Percentiles rank a stretch among this genome's conserved stretches.
phyloP scores from a whole-genome alignment of 1,140 invertebrate species.

The Kradibia gibbosae region DNA sequence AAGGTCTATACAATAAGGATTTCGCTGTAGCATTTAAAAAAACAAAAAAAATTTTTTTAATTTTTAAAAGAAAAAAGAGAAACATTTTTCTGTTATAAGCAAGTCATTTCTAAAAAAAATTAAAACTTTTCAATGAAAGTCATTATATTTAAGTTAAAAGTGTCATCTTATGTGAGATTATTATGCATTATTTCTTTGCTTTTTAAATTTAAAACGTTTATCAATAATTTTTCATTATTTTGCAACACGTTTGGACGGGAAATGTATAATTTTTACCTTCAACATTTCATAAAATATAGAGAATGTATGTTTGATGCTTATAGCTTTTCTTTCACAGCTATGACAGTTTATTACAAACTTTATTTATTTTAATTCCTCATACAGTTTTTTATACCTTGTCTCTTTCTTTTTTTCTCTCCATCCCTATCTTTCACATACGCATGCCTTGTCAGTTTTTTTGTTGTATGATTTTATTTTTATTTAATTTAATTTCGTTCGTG shows the following conservation, averaged over 20 bases:
- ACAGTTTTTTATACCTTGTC: not conserved
- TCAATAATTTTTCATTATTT: no score
- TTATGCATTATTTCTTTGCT: not conserved
- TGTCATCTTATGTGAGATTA: not conserved
- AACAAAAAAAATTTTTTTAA: not conserved
- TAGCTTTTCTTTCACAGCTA: not conserved
- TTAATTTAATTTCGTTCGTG: constrained; percentile 25
- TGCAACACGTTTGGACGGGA: constrained; percentile 50
- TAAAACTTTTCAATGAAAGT: not conserved
- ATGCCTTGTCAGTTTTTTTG: not conserved
- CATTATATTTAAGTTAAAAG: constrained; percentile 11
- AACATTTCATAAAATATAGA: not conserved
- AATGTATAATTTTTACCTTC: constrained; percentile 28
- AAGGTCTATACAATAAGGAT: no score
- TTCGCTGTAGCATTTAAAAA: no score
- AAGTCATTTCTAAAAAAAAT: constrained; percentile 15
- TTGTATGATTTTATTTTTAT: not conserved
- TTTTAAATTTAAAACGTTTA: constrained; percentile 31
- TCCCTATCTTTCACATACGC: not conserved
- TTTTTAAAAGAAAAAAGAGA: not conserved
- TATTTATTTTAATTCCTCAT: not conserved
- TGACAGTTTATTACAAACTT: no score
- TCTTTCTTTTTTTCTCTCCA: not conserved
- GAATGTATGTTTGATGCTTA: not conserved
- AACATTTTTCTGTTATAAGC: not conserved